Conservation (phyloP, 53 echinoderm and acorn worm genomes). For the Temnopleurus reevesii region DNA sequence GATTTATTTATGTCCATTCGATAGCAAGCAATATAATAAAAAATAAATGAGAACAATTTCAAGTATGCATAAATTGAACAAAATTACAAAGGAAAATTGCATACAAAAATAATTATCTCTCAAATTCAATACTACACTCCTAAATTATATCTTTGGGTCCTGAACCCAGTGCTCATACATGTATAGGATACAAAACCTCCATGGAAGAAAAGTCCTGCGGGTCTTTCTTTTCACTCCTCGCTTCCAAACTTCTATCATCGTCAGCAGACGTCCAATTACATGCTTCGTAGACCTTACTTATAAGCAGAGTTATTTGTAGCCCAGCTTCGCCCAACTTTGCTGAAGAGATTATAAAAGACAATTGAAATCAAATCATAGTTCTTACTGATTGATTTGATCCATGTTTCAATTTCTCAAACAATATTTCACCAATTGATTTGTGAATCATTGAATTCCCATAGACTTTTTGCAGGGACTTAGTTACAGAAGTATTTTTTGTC, state of each 20-base stretch:
- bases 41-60: no score
- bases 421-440: background rate
- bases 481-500: no score
- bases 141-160: no score
- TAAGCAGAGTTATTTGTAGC: background rate
- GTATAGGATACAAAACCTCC: background rate
- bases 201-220: background rate
- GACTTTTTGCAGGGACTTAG: no score
- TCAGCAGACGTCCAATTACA: slow-evolving; percentile 41
- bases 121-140: no score
- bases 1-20: no score
- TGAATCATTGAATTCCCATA: no score
- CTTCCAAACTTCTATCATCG: background rate
- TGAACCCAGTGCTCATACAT: no score
- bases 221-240: background rate
- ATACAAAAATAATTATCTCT: no score
- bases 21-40: no score
- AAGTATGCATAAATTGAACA: no score
- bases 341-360: background rate
- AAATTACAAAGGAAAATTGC: no score
- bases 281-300: background rate
- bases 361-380: background rate
- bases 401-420: background rate
- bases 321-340: background rate
- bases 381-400: slow-evolving; percentile 14